Evolutionary conservation across 2,113 vertebrate species (phyloP), one percentile per base, ranked within the genome.

Genomic region (Sinocyclocheilus maitianheensis): DNA sequence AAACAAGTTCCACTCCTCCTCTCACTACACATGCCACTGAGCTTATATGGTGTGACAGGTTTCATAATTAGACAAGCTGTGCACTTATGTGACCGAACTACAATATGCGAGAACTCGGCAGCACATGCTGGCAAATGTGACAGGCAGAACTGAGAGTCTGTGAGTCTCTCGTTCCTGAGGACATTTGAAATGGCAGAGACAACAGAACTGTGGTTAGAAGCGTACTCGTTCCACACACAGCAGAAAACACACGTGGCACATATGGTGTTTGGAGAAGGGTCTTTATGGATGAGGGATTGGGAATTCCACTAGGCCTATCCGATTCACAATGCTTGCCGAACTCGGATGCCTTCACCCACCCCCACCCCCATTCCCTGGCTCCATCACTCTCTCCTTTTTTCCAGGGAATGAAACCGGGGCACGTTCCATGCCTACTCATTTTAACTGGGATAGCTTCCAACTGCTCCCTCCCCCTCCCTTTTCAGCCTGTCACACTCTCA

Each of bases 401-500:
- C 51, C 74, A 84, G 14, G 78, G 74, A 86, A 85, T n/a, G 81
- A 87, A 80, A 51, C 43, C 89, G 88, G 84, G n/a, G 65, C 83
- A 85, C 81, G 62, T 87, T 90, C 76, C 83, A 51, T 58, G 34
- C 58, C 5, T 20, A n/a, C 75, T 88, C 34, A 72, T 82, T 78
- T 77, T 85, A 85, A 76, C 83, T 51, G 62, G 81, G 81, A 85
- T 18, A 69, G 30, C 46, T 74, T 86, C 71, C 62, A 30, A 43
- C 74, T 81, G 67, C 62, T 43, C 58, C 67, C 71, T 62, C 58
- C 78, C 58, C 76, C 60, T 55, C 65, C 77, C 76, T 55, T 26
- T 55, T 77, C 65, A 26, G 84, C 86, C 82, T 67, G 81, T 74
- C 89, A 92, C 84, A 77, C 78, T 3, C 87, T 86, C 81, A 85